phyloP scores from a whole-genome alignment of 53 echinoderm and acorn worm genomes.

The Antedon mediterranea region DNA sequence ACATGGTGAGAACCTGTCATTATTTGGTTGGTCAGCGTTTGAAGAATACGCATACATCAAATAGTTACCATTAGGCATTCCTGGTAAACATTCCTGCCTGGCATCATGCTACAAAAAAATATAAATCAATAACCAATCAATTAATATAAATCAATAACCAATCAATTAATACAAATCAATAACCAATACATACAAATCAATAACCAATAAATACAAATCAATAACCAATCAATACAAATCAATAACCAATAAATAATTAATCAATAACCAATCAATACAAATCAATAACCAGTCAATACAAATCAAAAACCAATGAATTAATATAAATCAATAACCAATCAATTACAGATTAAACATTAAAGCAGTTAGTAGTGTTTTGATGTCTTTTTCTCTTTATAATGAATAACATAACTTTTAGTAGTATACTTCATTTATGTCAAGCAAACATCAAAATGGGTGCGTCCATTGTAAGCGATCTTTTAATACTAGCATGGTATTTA shows the following conservation, averaged over 20 bases:
- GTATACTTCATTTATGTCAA: too few relatives aligned
- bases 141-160: neutral
- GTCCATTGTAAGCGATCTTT: too few relatives aligned
- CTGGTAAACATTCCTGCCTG: slow-evolving; percentile 31
- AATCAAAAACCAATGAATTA: neutral
- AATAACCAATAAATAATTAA: too few relatives aligned
- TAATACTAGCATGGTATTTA: too few relatives aligned
- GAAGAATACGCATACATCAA: slow-evolving; percentile 80
- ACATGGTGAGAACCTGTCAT: slow-evolving; percentile 58
- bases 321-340: too few relatives aligned
- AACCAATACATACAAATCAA: neutral
- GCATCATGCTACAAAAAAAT: slow-evolving; percentile 55
- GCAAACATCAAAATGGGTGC: too few relatives aligned
- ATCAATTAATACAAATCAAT: neutral
- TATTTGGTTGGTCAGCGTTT: slow-evolving; percentile 50
- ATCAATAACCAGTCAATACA: too few relatives aligned
- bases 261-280: too few relatives aligned
- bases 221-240: neutral
- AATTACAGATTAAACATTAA: too few relatives aligned
- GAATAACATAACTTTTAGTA: too few relatives aligned
- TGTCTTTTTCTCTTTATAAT: too few relatives aligned
- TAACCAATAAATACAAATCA: neutral
- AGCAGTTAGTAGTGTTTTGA: too few relatives aligned
- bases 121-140: neutral
- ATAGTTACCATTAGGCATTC: slow-evolving; percentile 52